A percentile compares a stretch with the other conserved stretches of the same genome.
These are phyloP conservation scores for Rhyacophila evoluta DNA, from an alignment of 2,888 invertebrate genomes.

Conservation along the genomic window DNA sequence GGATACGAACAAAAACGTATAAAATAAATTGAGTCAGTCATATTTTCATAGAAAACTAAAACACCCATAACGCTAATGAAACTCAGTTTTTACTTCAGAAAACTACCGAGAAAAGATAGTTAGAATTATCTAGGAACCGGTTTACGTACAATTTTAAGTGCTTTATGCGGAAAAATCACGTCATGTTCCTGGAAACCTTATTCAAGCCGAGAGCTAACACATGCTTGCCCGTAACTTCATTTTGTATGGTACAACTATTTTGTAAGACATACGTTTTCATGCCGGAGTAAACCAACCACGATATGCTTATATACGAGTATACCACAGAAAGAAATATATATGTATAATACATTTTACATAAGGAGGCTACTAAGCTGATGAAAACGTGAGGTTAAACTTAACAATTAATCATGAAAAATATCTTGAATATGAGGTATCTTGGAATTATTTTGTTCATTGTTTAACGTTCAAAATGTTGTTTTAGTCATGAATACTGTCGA, in stretches of 20 bases:
- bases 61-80: background rate
- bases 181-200: conserved; percentile 1
- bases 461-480: no score
- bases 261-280: background rate
- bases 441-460: no score
- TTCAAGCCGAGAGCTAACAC: background rate
- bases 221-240: background rate
- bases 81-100: background rate
- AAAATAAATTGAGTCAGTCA: no score
- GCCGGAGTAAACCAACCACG: background rate
- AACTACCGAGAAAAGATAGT: background rate
- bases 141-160: background rate
- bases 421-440: no score
- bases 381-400: no score
- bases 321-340: no score
- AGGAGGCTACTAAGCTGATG: no score
- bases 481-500: no score
- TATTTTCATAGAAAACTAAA: background rate
- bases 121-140: background rate
- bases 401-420: no score
- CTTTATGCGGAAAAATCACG: background rate
- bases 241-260: background rate
- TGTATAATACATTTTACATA: no score
- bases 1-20: no score
- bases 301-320: no score